Conservation (phyloP, 2,113 vertebrate genomes). For the Cercopithecus mona region DNA sequence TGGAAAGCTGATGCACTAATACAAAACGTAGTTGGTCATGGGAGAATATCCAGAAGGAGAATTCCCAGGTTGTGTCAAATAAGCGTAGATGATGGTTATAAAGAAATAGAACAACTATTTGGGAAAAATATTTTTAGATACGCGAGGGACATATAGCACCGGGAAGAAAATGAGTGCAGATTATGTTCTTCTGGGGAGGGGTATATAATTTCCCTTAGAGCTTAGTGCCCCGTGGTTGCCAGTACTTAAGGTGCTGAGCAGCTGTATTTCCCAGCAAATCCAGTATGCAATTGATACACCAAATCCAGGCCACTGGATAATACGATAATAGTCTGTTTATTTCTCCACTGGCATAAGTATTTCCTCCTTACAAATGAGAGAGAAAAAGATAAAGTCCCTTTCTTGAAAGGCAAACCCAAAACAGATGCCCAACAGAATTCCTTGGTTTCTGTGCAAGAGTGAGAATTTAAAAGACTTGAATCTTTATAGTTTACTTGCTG, state of each 20-base stretch:
- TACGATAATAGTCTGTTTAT: background rate
- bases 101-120: background rate
- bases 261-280: background rate
- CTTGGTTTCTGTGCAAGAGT: background rate
- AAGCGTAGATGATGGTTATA: background rate
- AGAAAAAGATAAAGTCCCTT: background rate
- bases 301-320: background rate
- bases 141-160: background rate
- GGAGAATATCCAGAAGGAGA: background rate
- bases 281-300: background rate
- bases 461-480: background rate
- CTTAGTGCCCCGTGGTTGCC: too few species aligned
- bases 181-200: background rate
- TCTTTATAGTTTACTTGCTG: background rate
- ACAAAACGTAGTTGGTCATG: background rate
- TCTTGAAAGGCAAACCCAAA: background rate
- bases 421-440: background rate
- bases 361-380: background rate
- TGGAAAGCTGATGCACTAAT: background rate
- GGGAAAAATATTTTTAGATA: background rate
- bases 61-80: background rate
- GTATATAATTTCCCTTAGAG: background rate
- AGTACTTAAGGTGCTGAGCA: background rate
- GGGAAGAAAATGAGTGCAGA: background rate
- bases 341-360: background rate